phyloP scores from a whole-genome alignment of 2,888 invertebrate genomes.

The Harpalus rufipes region DNA sequence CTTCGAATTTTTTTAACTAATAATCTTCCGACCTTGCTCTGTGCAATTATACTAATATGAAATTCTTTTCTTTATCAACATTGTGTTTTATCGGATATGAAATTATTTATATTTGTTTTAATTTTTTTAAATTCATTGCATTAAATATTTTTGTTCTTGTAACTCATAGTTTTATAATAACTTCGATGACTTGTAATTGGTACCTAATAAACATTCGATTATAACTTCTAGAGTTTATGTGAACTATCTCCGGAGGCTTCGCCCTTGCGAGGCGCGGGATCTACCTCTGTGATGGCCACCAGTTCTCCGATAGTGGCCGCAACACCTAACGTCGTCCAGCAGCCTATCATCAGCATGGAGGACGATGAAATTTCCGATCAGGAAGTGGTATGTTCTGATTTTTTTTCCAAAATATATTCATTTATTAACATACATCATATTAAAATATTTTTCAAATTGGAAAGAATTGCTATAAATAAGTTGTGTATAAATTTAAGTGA shows the following conservation, averaged over 20 bases:
- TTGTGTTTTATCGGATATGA: not conserved
- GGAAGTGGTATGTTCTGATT: constrained; percentile 83
- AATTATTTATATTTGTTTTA: not conserved
- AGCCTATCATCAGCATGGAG: constrained; percentile 96
- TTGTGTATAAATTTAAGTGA: too few species aligned
- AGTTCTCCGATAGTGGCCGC: constrained; percentile 76
- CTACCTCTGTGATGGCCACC: constrained; percentile 71
- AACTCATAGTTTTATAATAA: not conserved
- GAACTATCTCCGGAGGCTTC: constrained; percentile 76
- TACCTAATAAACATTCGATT: not conserved
- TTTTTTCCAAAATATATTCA: not conserved
- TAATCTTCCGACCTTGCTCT: too few species aligned
- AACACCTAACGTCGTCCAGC: constrained; percentile 79
- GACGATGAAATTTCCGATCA: constrained; percentile 95
- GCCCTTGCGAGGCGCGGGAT: constrained; percentile 72
- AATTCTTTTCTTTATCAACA: too few species aligned
- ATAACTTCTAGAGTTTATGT: constrained; percentile 70
- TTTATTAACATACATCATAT: not conserved
- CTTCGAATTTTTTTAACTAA: too few species aligned
- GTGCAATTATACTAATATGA: too few species aligned
- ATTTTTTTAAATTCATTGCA: not conserved
- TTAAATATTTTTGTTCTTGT: not conserved
- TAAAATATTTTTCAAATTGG: too few species aligned
- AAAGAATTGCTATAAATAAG: too few species aligned
- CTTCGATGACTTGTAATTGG: not conserved